Percentiles rank a stretch among this genome's conserved stretches.
phyloP scores from a whole-genome alignment of 2,888 invertebrate genomes.

The Drosophila nr. perissopoda region DNA sequence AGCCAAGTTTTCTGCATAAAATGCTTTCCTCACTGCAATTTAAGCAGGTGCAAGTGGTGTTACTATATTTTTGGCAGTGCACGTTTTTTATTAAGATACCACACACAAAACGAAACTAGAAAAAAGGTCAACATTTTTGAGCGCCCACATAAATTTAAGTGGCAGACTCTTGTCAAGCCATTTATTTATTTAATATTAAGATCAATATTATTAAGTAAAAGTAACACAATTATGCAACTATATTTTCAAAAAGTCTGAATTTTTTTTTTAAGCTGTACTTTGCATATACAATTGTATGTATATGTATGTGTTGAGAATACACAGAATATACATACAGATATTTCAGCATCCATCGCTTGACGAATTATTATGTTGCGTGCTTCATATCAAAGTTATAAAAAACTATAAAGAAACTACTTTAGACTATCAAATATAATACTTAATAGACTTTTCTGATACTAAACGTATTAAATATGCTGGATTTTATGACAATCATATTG shows the following conservation, averaged over 20 bases:
- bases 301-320: neutral
- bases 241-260: neutral
- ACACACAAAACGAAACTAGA: neutral
- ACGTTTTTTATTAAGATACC: neutral
- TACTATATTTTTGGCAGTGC: neutral
- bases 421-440: neutral
- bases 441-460: neutral
- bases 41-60: neutral
- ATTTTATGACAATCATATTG: neutral
- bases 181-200: neutral
- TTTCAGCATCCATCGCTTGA: neutral
- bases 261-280: neutral
- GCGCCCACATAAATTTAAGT: neutral
- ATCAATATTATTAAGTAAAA: neutral
- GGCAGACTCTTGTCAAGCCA: neutral
- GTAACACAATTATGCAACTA: neutral
- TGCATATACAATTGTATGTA: neutral
- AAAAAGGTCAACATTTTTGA: neutral
- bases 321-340: neutral
- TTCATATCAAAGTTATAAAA: neutral
- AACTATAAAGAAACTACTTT: neutral
- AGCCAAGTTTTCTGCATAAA: neutral
- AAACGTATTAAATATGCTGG: neutral
- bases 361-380: neutral
- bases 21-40: neutral